Base-by-base conservation (phyloP, 2,888 invertebrate species). In the Nemotelus nigrinus region DNA sequence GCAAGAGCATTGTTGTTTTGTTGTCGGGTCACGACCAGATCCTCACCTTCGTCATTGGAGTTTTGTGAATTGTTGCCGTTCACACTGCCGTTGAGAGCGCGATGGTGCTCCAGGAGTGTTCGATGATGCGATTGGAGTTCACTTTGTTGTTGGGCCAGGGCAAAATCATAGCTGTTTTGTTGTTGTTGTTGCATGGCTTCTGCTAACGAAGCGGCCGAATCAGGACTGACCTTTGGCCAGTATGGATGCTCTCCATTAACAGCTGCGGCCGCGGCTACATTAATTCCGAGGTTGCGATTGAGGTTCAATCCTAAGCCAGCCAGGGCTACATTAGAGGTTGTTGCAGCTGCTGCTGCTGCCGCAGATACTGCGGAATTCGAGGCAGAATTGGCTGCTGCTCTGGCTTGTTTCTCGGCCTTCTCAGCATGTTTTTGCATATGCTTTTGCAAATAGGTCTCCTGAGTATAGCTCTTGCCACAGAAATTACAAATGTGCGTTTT, bases 401-500 rank as follows among this genome's bases (percentile, higher is more conserved):
- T 10, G 3, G 74, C 60, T 48, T 74, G 74, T 86, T 96, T 96
- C 85, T 97, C 96, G 80, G 96, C 94, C 82, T 96, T 89, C 84
- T 97, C 96, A 3, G 96, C 94, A 87, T 99, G 99, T 87, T 99
- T 99, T 87, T 98, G 97, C 98, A 99, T 98, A 89, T 99, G 99
- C 88, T 99, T 98, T 85, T 97, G 96, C 85, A 99, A 91, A 88
- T 99, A 99, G 80, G 98, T 99, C 89, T 99, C 98, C 89, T 99
- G 99, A 79, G 99, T 99, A 89, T 99, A 99, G 81, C 97, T 97
- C 89, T 99, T 99, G 84, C 99, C 99, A 88, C 99, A 99, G 88
- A 97, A 98, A 85, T 97, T 97, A 88, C 99, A 99, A 88, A 99
- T 98, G 90, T 99, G 99, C 80, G 98, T 99, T 89, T 99, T 99